Evolutionary conservation across 2,113 vertebrate species (phyloP), one percentile per base, ranked within the genome.

Genomic region (Microcebus tavaratra): DNA sequence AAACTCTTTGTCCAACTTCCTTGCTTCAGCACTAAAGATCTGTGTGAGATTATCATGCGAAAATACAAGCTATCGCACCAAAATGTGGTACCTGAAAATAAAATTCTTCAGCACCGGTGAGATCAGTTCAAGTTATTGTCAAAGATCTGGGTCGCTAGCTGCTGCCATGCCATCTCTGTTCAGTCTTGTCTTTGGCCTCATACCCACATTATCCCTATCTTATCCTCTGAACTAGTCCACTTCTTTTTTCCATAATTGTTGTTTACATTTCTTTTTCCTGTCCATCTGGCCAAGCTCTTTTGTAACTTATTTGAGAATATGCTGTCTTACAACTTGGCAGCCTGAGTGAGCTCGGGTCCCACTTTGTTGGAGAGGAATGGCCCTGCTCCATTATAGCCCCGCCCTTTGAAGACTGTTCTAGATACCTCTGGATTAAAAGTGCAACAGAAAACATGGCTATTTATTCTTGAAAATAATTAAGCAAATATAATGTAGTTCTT

Each of bases 381-480:
- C 14, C 29, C 18, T 87, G 15, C 31, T 72, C 2, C 12, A 2
- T 36, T 87, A 17, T 18, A 34, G 25, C 21, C 18, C 21, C 23
- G 50, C 81, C n/a, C 13, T 55, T 75, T 39, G 29, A 72, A 70
- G 53, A 55, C 67, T 48, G 45, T 67, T 87, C 39, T 88, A 29
- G 61, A 93, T 20, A 65, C 53, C n/a, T 80, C 39, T 36, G 23
- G 50, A 67, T n/a, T 87, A 31, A 94, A 79, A 76, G 50, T 55
- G 0, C 68, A 88, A 6, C 34, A 45, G 36, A 80, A 57, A 84
- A 61, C 36, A 79, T 34, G 86, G 53, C 78, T 79, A 0, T 73
- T 88, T 83, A 63, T 94, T 78, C 70, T 79, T 84, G 72, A 59
- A 92, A 85, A 79, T 59, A 85, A 48, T 55, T 90, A 84, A 68